These are phyloP conservation scores for Sitobion miscanthi DNA, from an alignment of 1,140 invertebrate species.

Conservation along the genomic window DNA sequence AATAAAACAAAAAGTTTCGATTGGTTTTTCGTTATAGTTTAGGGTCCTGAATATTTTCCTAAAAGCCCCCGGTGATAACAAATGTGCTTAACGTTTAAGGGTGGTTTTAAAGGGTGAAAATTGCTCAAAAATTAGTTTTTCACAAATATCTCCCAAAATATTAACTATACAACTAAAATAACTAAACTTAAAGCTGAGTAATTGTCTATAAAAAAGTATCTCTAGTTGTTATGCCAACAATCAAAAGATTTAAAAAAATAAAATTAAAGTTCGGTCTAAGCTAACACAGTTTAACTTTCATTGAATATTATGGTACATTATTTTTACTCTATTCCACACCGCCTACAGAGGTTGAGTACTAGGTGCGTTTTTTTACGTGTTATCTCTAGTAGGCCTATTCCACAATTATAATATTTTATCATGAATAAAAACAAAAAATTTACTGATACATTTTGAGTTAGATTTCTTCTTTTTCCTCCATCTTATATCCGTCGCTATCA, in stretches of 20 bases:
- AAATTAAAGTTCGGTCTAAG: not conserved
- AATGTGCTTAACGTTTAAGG: too few species aligned
- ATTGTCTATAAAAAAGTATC: not conserved
- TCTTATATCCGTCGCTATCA: not conserved
- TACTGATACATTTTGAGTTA: not conserved
- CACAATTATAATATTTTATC: not conserved
- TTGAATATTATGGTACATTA: not conserved
- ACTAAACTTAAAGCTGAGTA: not conserved
- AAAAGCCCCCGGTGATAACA: too few species aligned
- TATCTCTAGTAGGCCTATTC: not conserved
- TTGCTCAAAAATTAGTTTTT: too few species aligned
- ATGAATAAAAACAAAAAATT: not conserved
- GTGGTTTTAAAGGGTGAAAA: too few species aligned
- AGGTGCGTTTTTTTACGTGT: not conserved
- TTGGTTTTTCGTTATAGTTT: too few species aligned
- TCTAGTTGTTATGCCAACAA: not conserved
- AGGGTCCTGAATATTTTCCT: too few species aligned
- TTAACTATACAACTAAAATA: not conserved
- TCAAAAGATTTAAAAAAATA: not conserved
- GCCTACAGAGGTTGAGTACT: not conserved
- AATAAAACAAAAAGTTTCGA: too few species aligned
- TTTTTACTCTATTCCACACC: not conserved
- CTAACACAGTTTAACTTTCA: too few species aligned
- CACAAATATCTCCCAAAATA: not conserved
- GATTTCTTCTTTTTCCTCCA: conserved; percentile 24